phyloP scores from a whole-genome alignment of 64 coral and sea anemone species.

The Orbicella faveolata region DNA sequence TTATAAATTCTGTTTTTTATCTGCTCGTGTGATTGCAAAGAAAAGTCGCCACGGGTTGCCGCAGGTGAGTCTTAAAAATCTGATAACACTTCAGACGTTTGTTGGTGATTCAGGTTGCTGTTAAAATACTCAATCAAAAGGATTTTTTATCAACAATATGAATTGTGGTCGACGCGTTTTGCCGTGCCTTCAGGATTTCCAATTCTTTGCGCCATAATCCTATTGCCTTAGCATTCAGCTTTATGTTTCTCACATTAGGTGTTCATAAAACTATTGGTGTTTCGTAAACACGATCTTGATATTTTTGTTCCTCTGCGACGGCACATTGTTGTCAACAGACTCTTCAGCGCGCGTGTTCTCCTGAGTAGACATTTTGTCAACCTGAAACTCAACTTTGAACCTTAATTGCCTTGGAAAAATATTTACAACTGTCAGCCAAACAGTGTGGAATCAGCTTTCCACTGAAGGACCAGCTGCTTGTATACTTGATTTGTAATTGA shows the following conservation, averaged over 20 bases:
- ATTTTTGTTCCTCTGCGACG: background rate
- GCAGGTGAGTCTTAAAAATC: conserved; percentile 18
- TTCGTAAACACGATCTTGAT: background rate
- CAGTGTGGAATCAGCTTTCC: background rate
- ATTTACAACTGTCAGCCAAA: conserved; percentile 11
- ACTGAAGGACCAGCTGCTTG: conserved; percentile 12
- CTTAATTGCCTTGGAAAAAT: background rate
- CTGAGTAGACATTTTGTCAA: background rate
- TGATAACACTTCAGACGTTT: background rate
- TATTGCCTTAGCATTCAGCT: conserved; percentile 2
- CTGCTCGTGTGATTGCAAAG: conserved; percentile 10
- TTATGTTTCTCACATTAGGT: conserved; percentile 3
- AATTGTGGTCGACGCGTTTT: background rate
- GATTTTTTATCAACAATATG: background rate
- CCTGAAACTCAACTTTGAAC: background rate
- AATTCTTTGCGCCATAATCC: conserved; percentile 17
- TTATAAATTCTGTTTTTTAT: background rate
- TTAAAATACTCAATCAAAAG: background rate
- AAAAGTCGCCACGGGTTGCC: conserved; percentile 13
- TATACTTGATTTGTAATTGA: conserved; percentile 17
- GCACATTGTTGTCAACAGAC: background rate
- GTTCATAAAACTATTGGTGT: background rate
- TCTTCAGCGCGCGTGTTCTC: background rate
- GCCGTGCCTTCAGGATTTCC: background rate
- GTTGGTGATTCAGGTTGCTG: background rate